Evolutionary conservation across 2,888 invertebrate species (phyloP), one percentile per base, ranked within the genome.

Genomic region (Agrenia bidenticulata): DNA sequence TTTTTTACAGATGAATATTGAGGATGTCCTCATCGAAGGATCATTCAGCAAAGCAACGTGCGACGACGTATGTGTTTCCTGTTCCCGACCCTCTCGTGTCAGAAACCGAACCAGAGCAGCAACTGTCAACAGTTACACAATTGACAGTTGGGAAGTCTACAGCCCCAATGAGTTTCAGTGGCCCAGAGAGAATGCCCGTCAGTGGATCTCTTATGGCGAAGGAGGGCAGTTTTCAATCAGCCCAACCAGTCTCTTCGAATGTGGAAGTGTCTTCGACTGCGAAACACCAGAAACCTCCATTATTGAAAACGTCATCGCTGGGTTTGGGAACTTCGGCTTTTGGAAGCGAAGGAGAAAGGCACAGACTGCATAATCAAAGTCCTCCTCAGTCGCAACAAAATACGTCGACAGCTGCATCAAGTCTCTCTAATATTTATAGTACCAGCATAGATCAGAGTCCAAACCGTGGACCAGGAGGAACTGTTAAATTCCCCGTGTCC

Each of bases 51-150:
- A 66, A 70, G 61, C 67, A 65, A 60, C 59, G 49, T 63, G 67
- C 69, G 42, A 72, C 73, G 51, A 76, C 73, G 53, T 76, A 76
- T 61, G 73, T 76, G 56, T 76, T 76, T 55, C 76, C 73, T 55
- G 59, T 55, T 9, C 37, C 61, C 27, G 51, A 61, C 17, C 39
- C 27, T 21, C 32, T 41, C 9, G 37, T 32, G 11, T 27, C 51
- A 27, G 57, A 37, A n/a, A 17, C 17, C 56, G 37, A 27, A 11
- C 19, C 39, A 21, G 41, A 21, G 23, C 17, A 11, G 11, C 57
- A 57, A 17, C 41, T 41, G 57, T 23, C 51, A 21, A 23, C 24
- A 15, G 7, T 2, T 7, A 21, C 26, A 9, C 5, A 4, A n/a
- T n/a, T 45, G 45, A 45, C 45, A 45, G 45, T 21, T 45, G 51